Evolutionary conservation across 2,888 invertebrate genomes (phyloP), one percentile per base, ranked within the genome.

Genomic region (Nomada lathburiana): DNA sequence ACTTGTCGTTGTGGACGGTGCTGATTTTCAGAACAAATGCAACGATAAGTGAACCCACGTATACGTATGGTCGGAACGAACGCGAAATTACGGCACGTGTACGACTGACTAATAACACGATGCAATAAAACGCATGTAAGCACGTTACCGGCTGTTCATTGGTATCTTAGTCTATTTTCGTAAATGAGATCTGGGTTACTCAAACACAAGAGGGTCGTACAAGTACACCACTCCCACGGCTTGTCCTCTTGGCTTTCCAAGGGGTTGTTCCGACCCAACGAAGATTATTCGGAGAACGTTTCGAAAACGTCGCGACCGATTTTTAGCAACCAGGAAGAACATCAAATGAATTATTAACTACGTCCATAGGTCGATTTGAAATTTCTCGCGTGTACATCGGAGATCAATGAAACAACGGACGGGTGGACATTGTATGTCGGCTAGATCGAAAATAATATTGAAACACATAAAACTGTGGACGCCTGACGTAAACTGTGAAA

Each of bases 181-280:
- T 89, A 85, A 84, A 88, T 83, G 83, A 88, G 89, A 93, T 92
- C 90, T 92, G 90, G 93, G 92, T 93, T 92, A 93, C 89, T 89
- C 80, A 90, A 92, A 90, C 90, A 86, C 76, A 78, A 86, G 80
- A 77, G 83, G 75, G 78, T 80, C 78, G 69, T 74, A 69, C 70
- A 76, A 76, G 47, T 13, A 16, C 76, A 75, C 76, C 69, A 81
- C 83, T 78, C 80, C 74, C 78, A 82, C 76, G 68, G 29, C 23
- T 29, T 59, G 23, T 50, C 52, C n/a, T 26, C 18, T 60, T 29
- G 0, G 5, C 64, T 74, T 70, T 69, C 68, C 50, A 62, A 67
- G 59, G 20, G 53, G n/a, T 71, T 57, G 60, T 44, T 71, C 59
- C 53, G 50, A 20, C 16, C 2, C 18, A 55, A 64, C 42, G 62